Percentiles rank a stretch among this genome's conserved stretches.
Conservation (phyloP, 2,888 invertebrate species). For the Diogma glabrata region DNA sequence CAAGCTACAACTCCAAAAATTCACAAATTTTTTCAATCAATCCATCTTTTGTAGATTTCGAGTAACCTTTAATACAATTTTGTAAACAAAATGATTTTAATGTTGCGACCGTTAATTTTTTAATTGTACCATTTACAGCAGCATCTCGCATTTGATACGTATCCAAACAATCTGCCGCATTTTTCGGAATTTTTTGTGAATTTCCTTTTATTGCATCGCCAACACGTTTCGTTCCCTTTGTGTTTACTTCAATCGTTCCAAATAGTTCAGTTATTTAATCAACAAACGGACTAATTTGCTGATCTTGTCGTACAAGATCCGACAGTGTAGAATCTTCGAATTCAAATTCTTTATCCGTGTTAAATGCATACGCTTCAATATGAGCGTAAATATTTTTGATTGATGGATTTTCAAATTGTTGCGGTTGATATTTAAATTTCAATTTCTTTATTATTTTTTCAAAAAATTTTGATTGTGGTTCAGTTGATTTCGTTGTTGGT, state of each 20-base stretch:
- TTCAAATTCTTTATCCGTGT: constrained; percentile 36
- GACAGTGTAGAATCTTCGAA: constrained; percentile 24
- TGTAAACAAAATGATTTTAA: neutral
- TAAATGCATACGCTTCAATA: constrained; percentile 52
- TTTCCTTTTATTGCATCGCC: neutral
- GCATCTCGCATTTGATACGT: constrained; percentile 1
- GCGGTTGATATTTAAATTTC: constrained; percentile 46
- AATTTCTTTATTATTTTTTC: constrained; percentile 47
- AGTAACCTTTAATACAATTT: neutral
- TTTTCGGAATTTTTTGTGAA: neutral
- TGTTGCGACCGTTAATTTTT: neutral
- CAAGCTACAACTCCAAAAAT: too few relatives aligned
- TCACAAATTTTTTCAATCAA: neutral
- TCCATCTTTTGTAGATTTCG: constrained; percentile 1
- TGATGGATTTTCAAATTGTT: constrained; percentile 55
- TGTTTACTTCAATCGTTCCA: constrained; percentile 4
- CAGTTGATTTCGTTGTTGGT: constrained; percentile 35
- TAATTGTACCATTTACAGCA: neutral
- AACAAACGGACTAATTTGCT: constrained; percentile 26
- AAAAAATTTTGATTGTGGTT: too few relatives aligned
- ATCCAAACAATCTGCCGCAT: neutral
- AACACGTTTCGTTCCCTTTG: neutral
- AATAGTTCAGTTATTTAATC: constrained; percentile 14
- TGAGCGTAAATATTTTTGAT: constrained; percentile 48
- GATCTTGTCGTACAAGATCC: constrained; percentile 26